These are phyloP conservation scores for Melanotaenia trifasciata DNA, from an alignment of 2,797 vertebrate species.

Conservation along the genomic window DNA sequence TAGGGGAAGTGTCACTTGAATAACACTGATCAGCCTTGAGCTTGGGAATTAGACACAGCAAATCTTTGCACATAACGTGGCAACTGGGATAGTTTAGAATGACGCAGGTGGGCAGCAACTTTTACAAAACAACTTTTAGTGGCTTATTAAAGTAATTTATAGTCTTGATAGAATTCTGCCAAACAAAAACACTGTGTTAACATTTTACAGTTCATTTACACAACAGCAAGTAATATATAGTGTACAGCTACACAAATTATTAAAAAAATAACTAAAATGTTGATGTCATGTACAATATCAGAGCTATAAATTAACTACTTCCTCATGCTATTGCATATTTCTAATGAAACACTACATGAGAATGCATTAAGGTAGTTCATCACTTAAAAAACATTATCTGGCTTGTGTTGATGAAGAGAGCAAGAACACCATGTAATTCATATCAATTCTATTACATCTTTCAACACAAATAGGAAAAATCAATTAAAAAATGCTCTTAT, in stretches of 20 bases:
- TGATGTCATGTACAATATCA: slow-evolving; percentile 66
- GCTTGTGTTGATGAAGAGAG: slow-evolving; percentile 89
- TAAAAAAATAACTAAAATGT: slow-evolving; percentile 38
- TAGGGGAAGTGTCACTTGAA: slow-evolving; percentile 67
- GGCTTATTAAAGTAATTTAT: slow-evolving; percentile 12
- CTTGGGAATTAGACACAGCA: slow-evolving; percentile 67
- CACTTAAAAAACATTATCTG: slow-evolving; percentile 88
- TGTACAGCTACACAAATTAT: slow-evolving; percentile 36
- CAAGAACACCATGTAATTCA: slow-evolving; percentile 87
- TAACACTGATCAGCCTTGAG: slow-evolving; percentile 77
- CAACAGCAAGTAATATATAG: slow-evolving; percentile 21
- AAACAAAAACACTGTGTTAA: slow-evolving; percentile 25
- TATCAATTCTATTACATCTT: slow-evolving; percentile 82
- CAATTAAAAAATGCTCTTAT: slow-evolving; percentile 83
- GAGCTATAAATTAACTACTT: slow-evolving; percentile 63
- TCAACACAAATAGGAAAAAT: slow-evolving; percentile 81
- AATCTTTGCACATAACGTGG: slow-evolving; percentile 63
- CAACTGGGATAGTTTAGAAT: slow-evolving; percentile 46
- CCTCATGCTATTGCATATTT: slow-evolving; percentile 67
- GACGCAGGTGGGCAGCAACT: slow-evolving; percentile 32
- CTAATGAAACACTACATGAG: slow-evolving; percentile 79
- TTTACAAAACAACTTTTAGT: slow-evolving; percentile 22
- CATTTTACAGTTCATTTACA: slow-evolving; percentile 27
- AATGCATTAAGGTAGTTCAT: slow-evolving; percentile 91
- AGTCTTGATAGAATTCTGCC: slow-evolving; percentile 4